A percentile compares a stretch with the other conserved stretches of the same genome.
Conservation (phyloP, 2,113 vertebrate genomes). For the Brachyhypopomus occidentalis region DNA sequence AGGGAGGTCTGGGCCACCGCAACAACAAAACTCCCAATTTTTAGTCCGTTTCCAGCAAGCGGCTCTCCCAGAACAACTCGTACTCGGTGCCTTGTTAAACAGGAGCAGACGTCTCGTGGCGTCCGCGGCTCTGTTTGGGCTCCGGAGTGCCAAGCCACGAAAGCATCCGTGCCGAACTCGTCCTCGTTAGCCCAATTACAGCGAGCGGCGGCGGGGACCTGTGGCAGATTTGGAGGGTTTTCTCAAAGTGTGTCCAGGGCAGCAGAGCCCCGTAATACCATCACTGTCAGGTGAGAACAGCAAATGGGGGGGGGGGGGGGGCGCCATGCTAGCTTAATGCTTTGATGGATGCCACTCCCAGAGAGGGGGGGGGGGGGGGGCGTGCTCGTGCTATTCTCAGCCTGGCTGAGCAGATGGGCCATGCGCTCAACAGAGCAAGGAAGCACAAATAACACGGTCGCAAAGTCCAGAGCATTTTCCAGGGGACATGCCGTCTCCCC, state of each 20-base stretch:
- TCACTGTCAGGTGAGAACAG: conserved; percentile 48
- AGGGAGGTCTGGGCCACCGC: neutral
- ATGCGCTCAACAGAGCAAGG: conserved; percentile 37
- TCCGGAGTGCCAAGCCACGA: neutral
- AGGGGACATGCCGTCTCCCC: conserved; percentile 17
- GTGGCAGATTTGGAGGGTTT: conserved; percentile 35
- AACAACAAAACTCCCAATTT: neutral
- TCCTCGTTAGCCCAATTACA: conserved; percentile 33
- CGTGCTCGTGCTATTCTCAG: conserved; percentile 52
- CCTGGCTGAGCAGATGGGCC: conserved; percentile 55
- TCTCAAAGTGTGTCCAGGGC: conserved; percentile 45
- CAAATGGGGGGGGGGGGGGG: neutral
- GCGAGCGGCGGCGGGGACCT: conserved; percentile 30
- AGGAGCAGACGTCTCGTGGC: neutral
- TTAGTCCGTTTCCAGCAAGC: neutral
- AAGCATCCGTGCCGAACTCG: conserved; percentile 22
- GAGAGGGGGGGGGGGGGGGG: conserved; percentile 33
- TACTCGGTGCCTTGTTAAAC: neutral
- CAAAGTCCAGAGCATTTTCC: conserved; percentile 28
- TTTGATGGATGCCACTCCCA: conserved; percentile 47
- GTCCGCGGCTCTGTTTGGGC: neutral
- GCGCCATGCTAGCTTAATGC: conserved; percentile 51
- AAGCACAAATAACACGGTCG: conserved; percentile 34
- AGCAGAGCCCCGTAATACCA: conserved; percentile 45
- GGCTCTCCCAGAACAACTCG: neutral